A percentile compares a stretch with the other conserved stretches of the same genome.
phyloP scores from a whole-genome alignment of 2,113 vertebrate species.

The Piprites chloris region DNA sequence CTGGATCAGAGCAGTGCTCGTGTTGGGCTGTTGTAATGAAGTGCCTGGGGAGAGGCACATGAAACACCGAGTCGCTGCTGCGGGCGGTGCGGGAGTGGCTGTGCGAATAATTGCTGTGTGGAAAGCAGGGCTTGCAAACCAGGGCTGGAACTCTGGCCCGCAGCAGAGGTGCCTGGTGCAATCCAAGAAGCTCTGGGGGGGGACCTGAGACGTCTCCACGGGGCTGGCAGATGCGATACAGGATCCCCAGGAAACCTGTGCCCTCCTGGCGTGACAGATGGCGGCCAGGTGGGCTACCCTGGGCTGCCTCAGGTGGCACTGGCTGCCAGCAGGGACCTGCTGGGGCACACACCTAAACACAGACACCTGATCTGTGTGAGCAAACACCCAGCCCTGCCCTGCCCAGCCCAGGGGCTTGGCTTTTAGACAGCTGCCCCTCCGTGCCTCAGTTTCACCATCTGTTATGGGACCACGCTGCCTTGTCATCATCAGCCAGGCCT shows the following conservation, averaged over 20 bases:
- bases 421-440: neutral
- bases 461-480: fast-evolving
- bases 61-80: neutral
- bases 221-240: conserved; percentile 5
- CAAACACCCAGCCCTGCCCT: neutral
- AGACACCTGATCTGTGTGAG: neutral
- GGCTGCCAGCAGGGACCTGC: neutral
- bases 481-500: fast-evolving
- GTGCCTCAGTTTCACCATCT: neutral
- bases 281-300: neutral
- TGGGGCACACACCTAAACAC: neutral
- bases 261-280: conserved; percentile 33
- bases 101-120: neutral
- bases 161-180: neutral
- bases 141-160: neutral
- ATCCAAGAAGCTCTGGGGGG: conserved; percentile 15
- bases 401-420: fast-evolving
- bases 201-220: neutral
- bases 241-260: neutral
- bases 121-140: neutral
- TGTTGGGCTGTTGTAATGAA: neutral
- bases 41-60: conserved; percentile 2
- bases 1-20: neutral
- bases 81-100: neutral
- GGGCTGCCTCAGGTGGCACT: neutral